Base-by-base conservation (phyloP, 2,888 invertebrate genomes). In the Hypomecis atomaria region DNA sequence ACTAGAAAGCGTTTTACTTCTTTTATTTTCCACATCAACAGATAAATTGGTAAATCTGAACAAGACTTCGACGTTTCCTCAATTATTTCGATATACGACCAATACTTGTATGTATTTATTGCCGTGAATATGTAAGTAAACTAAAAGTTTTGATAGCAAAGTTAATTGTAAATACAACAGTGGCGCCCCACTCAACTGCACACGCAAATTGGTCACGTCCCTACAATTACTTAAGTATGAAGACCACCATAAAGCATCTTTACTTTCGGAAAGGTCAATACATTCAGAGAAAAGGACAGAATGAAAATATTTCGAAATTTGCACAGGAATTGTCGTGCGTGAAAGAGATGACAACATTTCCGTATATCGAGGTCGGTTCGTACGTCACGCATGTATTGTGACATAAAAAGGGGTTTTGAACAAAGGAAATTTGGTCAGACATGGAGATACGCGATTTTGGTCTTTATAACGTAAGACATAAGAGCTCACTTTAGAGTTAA, bases 341-440 rank as follows among this genome's bases (percentile, higher is more conserved):
- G 47, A 76, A 77, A 81, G 65, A 42, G 76, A 74, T 76, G 75
- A 56, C 58, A 43, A 43, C 36, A 52, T 68, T 74, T 72, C 71
- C 71, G 71, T 71, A 68, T 57, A 69, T 66, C 82, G 82, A 83
- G 83, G 83, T 82, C 82, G 78, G 55, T 73, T 66, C 70, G 78
- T 70, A 74, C 83, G 83, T 83, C 82, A 83, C 73, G 63, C 69
- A 70, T 77, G 75, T 23, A 60, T 77, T 77, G 80, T 74, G 76
- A 73, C 72, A 72, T 76, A 74, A 74, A 78, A 82, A 81, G 78
- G 81, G 77, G 75, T 81, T 79, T 77, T 74, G 74, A 79, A 81
- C 81, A 79, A 79, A 79, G 78, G 73, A 75, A 74, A 77, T 78
- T 76, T 63, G 62, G 67, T 72, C 43, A 34, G 23, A 37, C 49